phyloP scores from a whole-genome alignment of 2,113 vertebrate genomes.

The Enhydra lutris region DNA sequence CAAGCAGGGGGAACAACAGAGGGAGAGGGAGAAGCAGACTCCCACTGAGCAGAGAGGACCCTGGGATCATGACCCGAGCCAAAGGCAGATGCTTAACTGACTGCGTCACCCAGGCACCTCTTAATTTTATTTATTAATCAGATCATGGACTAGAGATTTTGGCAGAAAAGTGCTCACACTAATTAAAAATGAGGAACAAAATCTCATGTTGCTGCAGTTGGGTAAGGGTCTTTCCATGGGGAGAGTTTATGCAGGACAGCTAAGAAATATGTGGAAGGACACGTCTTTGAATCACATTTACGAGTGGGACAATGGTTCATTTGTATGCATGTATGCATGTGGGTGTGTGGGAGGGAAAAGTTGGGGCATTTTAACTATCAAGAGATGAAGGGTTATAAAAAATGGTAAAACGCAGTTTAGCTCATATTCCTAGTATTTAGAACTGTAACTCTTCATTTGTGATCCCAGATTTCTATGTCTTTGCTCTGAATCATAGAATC shows the following conservation, averaged over 20 bases:
- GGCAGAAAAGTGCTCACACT: background rate
- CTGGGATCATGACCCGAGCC: background rate
- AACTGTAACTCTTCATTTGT: background rate
- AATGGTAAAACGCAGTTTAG: background rate
- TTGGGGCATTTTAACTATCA: background rate
- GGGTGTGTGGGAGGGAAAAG: background rate
- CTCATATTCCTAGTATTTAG: background rate
- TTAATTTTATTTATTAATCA: slow-evolving; percentile 21
- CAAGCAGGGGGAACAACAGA: background rate
- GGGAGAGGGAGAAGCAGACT: background rate
- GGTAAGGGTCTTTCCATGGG: background rate
- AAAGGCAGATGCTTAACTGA: background rate
- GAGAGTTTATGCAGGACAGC: background rate
- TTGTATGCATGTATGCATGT: background rate
- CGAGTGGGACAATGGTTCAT: background rate
- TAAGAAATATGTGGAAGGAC: background rate
- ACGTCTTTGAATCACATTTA: background rate
- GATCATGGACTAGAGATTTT: background rate
- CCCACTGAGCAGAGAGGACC: background rate
- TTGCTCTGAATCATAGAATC: background rate
- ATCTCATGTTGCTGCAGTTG: background rate
- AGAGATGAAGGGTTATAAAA: background rate
- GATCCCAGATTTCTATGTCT: background rate
- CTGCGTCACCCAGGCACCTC: background rate
- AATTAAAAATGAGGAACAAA: background rate